Evolutionary conservation across 2,113 vertebrate genomes (phyloP).

Genomic region (Poicephalus gulielmi): DNA sequence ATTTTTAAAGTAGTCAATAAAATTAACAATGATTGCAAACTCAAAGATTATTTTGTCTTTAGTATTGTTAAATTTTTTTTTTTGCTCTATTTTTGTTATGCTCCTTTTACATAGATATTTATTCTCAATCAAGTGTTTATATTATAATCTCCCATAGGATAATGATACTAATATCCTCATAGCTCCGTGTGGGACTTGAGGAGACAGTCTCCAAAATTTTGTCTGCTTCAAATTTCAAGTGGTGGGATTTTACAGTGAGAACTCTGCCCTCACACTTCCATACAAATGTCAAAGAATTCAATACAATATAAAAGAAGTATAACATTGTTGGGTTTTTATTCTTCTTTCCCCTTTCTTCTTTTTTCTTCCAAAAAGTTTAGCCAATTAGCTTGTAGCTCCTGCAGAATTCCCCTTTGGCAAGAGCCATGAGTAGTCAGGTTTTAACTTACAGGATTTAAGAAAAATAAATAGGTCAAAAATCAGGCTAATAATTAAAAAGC

Average conservation of each 20-base stretch:
- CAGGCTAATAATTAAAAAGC: background rate
- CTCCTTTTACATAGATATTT: background rate
- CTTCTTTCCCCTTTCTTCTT: background rate
- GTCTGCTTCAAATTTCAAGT: background rate
- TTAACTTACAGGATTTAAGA: background rate
- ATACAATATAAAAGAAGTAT: background rate
- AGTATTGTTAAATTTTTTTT: background rate
- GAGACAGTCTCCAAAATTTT: background rate
- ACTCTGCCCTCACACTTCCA: background rate
- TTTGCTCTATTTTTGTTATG: background rate
- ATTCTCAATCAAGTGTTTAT: background rate
- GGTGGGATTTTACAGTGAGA: background rate
- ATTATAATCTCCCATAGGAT: background rate
- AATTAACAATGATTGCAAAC: background rate
- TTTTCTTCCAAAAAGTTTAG: background rate
- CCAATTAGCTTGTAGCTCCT: background rate
- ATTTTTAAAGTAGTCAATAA: background rate
- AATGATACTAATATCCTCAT: background rate
- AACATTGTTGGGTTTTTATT: background rate
- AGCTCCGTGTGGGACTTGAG: background rate
- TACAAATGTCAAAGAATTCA: background rate
- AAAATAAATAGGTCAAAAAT: slow-evolving; percentile 26
- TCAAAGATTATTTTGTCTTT: background rate
- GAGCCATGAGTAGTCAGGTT: background rate
- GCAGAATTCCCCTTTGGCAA: background rate